A percentile compares a stretch with the other conserved stretches of the same genome.
phyloP scores from a whole-genome alignment of 2,888 invertebrate genomes.

The Prenolepis imparis region DNA sequence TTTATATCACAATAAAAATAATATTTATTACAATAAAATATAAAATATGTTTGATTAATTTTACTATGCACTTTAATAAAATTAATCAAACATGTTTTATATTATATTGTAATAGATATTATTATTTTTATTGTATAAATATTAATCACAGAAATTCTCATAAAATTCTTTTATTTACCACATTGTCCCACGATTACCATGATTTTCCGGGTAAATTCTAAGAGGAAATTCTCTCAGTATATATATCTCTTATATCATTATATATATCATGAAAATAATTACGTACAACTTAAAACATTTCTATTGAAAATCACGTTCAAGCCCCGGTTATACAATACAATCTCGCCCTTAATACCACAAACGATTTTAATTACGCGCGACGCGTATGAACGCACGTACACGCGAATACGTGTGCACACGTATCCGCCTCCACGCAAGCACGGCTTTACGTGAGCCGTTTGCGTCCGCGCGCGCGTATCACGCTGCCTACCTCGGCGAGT shows the following conservation, averaged over 20 bases:
- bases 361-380: conserved; percentile 48
- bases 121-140: too few species aligned
- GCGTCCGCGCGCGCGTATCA: conserved; percentile 11
- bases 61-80: too few species aligned
- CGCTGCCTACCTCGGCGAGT: conserved; percentile 56
- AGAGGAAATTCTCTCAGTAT: too few species aligned
- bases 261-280: not conserved
- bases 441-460: conserved; percentile 25
- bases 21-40: too few species aligned
- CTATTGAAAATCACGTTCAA: not conserved
- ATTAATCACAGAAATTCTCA: too few species aligned
- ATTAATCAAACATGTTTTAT: too few species aligned
- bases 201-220: too few species aligned
- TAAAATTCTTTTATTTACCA: too few species aligned
- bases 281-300: not conserved
- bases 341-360: conserved; percentile 23
- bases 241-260: not conserved
- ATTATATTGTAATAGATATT: too few species aligned
- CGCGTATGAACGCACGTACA: conserved; percentile 1
- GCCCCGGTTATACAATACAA: conserved; percentile 15
- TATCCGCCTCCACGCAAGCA: not conserved
- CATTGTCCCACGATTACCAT: too few species aligned
- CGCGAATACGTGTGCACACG: conserved; percentile 1
- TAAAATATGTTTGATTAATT: too few species aligned
- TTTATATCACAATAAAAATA: too few species aligned